Percentiles rank a stretch among this genome's conserved stretches.
Evolutionary conservation across 2,113 vertebrate species (phyloP).

Genomic region (Limanda limanda): DNA sequence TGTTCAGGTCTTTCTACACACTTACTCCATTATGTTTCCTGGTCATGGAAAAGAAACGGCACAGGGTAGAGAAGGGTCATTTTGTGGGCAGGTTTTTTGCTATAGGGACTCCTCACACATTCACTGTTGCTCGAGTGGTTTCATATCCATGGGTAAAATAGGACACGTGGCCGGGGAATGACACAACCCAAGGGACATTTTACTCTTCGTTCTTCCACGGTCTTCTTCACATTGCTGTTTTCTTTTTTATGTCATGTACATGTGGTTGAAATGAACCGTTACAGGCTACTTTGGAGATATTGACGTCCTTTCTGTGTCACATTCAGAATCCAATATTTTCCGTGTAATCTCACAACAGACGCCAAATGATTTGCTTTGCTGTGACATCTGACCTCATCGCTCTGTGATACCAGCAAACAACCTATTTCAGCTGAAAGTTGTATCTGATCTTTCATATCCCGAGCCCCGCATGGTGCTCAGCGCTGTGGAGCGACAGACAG

Average conservation of each 20-base stretch:
- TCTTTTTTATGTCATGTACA: background rate
- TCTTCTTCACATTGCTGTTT: background rate
- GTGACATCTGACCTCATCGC: background rate
- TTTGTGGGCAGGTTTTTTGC: too few species aligned
- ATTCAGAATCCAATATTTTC: background rate
- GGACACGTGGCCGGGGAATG: too few species aligned
- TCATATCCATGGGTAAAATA: too few species aligned
- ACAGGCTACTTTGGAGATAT: background rate
- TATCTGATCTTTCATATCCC: background rate
- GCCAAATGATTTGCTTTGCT: background rate
- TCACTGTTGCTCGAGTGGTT: too few species aligned
- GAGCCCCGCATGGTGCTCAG: background rate
- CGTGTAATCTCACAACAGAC: background rate
- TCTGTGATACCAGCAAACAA: background rate
- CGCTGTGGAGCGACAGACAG: slow-evolving; percentile 35
- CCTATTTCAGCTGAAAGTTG: slow-evolving; percentile 14
- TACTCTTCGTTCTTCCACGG: background rate
- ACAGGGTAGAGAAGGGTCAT: background rate
- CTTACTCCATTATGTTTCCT: background rate
- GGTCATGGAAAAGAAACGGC: background rate
- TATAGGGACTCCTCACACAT: too few species aligned
- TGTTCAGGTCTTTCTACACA: background rate
- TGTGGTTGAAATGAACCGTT: background rate
- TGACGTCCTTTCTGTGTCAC: background rate
- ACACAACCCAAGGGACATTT: background rate